These are phyloP conservation scores for Drosophila truncata DNA, from an alignment of 1,140 invertebrate genomes.

Conservation along the genomic window DNA sequence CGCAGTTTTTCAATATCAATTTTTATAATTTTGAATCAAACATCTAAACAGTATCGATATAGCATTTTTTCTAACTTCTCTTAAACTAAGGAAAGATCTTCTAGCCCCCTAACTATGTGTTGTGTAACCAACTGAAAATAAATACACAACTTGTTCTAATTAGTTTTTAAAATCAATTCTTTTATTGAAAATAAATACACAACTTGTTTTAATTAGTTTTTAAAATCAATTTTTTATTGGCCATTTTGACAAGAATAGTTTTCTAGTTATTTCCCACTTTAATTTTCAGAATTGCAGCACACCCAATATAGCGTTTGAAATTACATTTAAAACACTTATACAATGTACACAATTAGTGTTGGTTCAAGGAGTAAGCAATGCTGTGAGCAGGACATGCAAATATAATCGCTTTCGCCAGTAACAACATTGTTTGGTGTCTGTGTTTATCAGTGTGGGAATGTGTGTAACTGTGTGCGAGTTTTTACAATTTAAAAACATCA, in stretches of 20 bases:
- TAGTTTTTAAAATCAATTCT: slow-evolving; percentile 67
- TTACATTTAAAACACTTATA: slow-evolving; percentile 65
- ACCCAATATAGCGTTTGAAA: slow-evolving; percentile 57
- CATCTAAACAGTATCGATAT: neutral
- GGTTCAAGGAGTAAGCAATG: slow-evolving; percentile 12
- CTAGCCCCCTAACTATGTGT: neutral
- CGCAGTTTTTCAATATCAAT: neutral
- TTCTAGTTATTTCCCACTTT: slow-evolving; percentile 60
- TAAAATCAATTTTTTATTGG: slow-evolving; percentile 80
- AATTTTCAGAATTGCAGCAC: slow-evolving; percentile 43
- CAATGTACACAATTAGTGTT: slow-evolving; percentile 64
- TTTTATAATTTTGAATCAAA: neutral
- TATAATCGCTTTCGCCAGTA: slow-evolving; percentile 46
- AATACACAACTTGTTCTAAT: neutral
- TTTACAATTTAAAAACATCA: slow-evolving; percentile 50
- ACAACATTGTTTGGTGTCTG: slow-evolving; percentile 40
- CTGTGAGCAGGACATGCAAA: slow-evolving; percentile 20
- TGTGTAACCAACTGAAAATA: neutral
- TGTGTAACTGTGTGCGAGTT: slow-evolving; percentile 55
- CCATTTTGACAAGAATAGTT: slow-evolving; percentile 85
- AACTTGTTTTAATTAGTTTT: slow-evolving; percentile 18
- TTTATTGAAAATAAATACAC: slow-evolving; percentile 39
- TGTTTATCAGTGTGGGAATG: slow-evolving; percentile 35
- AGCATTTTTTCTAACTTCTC: neutral
- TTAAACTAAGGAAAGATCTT: neutral